Conservation (phyloP, 2,888 invertebrate genomes). For the Cantharis flavilabris region DNA sequence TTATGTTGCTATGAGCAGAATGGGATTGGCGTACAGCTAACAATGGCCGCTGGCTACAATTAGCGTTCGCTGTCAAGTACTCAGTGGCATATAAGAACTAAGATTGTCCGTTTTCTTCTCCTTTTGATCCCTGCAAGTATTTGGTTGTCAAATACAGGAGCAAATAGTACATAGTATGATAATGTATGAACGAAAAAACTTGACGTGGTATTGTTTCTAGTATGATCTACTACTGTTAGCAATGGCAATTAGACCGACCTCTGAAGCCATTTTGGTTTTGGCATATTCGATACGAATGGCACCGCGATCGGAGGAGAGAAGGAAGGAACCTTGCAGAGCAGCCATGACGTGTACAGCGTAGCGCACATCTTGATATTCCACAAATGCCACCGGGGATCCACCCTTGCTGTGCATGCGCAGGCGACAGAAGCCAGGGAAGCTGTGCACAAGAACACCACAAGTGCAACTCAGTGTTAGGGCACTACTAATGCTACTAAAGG, state of each 20-base stretch:
- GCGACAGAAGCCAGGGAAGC: constrained; percentile 98
- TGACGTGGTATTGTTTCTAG: constrained; percentile 19
- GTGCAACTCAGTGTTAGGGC: constrained; percentile 51
- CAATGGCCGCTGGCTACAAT: constrained; percentile 53
- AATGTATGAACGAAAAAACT: constrained; percentile 17
- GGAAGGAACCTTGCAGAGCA: constrained; percentile 93
- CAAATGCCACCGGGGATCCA: constrained; percentile 94
- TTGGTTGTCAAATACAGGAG: constrained; percentile 30
- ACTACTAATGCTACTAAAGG: constrained; percentile 42
- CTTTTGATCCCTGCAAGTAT: constrained; percentile 72
- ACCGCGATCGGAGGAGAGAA: constrained; percentile 94
- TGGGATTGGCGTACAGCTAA: constrained; percentile 34
- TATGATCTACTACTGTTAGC: constrained; percentile 31
- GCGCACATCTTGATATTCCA: constrained; percentile 92
- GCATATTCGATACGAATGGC: constrained; percentile 99
- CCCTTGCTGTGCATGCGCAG: constrained; percentile 93
- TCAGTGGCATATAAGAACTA: constrained; percentile 76
- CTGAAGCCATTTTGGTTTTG: constrained; percentile 96
- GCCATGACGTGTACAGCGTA: constrained; percentile 92
- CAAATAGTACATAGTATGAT: constrained; percentile 35
- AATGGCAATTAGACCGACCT: constrained; percentile 57
- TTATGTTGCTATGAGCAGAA: constrained; percentile 25
- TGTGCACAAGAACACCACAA: constrained; percentile 66
- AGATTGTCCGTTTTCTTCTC: constrained; percentile 88
- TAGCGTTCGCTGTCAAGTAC: constrained; percentile 70